Evolutionary conservation across 2,888 invertebrate genomes (phyloP).

Genomic region (Macrophya alboannulata): DNA sequence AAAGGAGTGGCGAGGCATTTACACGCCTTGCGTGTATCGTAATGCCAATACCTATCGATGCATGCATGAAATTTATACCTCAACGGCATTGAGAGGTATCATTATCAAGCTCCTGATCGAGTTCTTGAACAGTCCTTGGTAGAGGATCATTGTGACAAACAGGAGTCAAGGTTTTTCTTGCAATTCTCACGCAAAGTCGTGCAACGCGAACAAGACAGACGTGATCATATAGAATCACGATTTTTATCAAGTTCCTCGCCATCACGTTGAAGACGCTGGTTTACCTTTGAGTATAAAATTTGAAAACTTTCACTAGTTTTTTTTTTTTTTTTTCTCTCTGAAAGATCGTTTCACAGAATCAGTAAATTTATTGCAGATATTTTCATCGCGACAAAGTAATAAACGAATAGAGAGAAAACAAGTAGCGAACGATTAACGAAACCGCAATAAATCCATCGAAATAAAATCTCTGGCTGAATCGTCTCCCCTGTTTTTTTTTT

Average conservation of each 20-base stretch:
- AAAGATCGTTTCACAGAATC: no score
- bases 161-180: not conserved
- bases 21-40: not conserved
- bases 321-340: not conserved
- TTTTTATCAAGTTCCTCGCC: not conserved
- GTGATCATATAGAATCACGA: not conserved
- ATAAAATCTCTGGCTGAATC: not conserved
- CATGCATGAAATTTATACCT: conserved; percentile 43
- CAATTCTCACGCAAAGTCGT: conserved; percentile 20
- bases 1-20: conserved; percentile 42
- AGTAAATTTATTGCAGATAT: not conserved
- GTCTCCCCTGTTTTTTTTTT: not conserved
- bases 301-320: no score
- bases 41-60: conserved; percentile 22
- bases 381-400: not conserved
- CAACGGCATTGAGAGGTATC: not conserved
- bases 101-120: conserved; percentile 27
- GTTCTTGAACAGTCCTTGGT: conserved; percentile 26
- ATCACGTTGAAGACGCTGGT: not conserved
- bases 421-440: not conserved
- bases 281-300: not conserved
- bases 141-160: conserved; percentile 16
- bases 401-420: not conserved
- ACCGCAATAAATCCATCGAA: not conserved
- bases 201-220: not conserved